Conservation (phyloP, 1,140 invertebrate genomes). For the Solenopsis invicta region DNA sequence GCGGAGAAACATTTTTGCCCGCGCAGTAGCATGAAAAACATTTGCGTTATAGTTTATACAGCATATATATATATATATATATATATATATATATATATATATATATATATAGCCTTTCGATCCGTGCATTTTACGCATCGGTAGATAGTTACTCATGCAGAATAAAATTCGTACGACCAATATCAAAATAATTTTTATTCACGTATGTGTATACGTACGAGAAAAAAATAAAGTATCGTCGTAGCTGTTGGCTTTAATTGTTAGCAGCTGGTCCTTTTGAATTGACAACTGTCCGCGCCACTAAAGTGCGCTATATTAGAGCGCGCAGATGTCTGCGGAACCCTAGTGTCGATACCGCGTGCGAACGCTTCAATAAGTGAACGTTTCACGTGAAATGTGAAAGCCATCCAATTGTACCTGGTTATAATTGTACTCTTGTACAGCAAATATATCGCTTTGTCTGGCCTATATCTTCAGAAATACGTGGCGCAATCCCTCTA, state of each 20-base stretch:
- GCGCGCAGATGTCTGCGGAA: background rate
- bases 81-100: background rate
- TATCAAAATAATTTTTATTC: conserved; percentile 13
- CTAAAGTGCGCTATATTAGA: conserved; percentile 12
- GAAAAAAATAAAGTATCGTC: background rate
- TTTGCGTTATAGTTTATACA: background rate
- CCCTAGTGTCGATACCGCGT: background rate
- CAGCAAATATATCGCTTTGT: conserved; percentile 10
- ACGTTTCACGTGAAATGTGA: conserved; percentile 4
- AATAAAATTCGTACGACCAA: background rate
- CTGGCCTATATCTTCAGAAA: conserved; percentile 3
- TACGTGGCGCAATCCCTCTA: too few species aligned
- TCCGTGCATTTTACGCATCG: conserved; percentile 8
- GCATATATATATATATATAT: background rate
- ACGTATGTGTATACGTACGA: background rate
- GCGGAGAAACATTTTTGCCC: conserved; percentile 7
- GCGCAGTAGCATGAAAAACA: conserved; percentile 12
- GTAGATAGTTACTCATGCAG: too few species aligned
- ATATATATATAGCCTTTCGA: background rate
- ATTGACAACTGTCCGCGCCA: background rate
- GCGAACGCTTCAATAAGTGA: background rate
- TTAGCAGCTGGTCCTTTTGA: background rate
- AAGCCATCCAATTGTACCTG: conserved; percentile 12
- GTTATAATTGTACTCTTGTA: conserved; percentile 24
- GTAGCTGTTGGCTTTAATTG: background rate